These are phyloP conservation scores for Rhinatrema bivittatum DNA, from an alignment of 2,797 vertebrate species.

Conservation along the genomic window DNA sequence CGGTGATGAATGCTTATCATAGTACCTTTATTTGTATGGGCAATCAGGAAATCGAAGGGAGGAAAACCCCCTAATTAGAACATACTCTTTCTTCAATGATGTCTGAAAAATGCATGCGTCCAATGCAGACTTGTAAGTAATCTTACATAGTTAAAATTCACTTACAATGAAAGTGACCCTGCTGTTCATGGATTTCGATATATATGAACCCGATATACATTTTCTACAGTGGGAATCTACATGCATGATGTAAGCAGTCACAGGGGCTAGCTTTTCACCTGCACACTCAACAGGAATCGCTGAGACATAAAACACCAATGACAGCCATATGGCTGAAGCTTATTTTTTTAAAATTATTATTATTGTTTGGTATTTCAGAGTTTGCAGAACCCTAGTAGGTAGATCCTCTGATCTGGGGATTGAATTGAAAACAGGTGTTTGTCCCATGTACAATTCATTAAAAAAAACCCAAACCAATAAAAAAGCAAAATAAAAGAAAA, in stretches of 20 bases:
- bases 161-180: conserved; percentile 51
- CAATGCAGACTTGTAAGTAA: conserved; percentile 45
- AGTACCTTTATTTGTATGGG: conserved; percentile 1
- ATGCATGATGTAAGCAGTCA: conserved; percentile 50
- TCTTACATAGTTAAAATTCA: conserved; percentile 52
- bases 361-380: conserved; percentile 23
- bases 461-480: no score
- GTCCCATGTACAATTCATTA: conserved; percentile 24
- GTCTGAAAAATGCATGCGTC: conserved; percentile 33
- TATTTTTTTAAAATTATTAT: conserved; percentile 21
- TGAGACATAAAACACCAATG: conserved; percentile 45
- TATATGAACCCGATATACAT: conserved; percentile 29
- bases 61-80: conserved; percentile 17
- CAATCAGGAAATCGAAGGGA: conserved; percentile 32
- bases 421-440: conserved; percentile 63
- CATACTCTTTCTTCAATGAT: conserved; percentile 37
- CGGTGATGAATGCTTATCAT: conserved; percentile 6
- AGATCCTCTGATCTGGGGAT: conserved; percentile 48
- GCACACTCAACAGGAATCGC: conserved; percentile 47
- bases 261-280: conserved; percentile 41
- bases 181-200: conserved; percentile 46
- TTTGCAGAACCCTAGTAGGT: conserved; percentile 27
- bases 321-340: conserved; percentile 44
- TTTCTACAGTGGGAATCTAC: conserved; percentile 50
- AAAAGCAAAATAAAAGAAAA: conserved; percentile 48